phyloP scores from a whole-genome alignment of 2,888 invertebrate genomes.

The Spilarctia lutea region DNA sequence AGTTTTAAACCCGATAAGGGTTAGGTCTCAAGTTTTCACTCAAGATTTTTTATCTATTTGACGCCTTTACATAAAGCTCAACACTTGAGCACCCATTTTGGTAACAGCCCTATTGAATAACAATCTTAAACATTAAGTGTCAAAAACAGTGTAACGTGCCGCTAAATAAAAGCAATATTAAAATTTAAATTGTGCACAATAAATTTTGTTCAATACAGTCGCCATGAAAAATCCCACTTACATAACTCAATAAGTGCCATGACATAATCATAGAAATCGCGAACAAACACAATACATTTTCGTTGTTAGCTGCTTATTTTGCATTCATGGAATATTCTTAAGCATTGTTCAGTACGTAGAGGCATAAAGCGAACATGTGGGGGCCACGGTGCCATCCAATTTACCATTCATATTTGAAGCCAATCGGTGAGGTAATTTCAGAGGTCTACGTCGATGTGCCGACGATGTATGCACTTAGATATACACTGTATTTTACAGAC shows the following conservation, averaged over 20 bases:
- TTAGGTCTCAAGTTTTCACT: too few relatives aligned
- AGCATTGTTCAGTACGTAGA: slow-evolving; percentile 74
- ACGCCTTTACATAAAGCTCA: neutral
- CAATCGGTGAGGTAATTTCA: slow-evolving; percentile 80
- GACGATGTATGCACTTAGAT: slow-evolving; percentile 50
- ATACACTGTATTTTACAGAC: slow-evolving; percentile 9
- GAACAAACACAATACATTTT: slow-evolving; percentile 70
- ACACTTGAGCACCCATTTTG: too few relatives aligned
- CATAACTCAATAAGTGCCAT: slow-evolving; percentile 55
- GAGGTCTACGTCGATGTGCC: slow-evolving; percentile 65
- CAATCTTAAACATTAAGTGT: neutral
- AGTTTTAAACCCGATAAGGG: too few relatives aligned
- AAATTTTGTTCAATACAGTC: slow-evolving; percentile 31
- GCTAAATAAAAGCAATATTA: neutral
- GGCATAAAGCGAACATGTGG: slow-evolving; percentile 67
- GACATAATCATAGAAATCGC: slow-evolving; percentile 76
- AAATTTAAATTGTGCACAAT: slow-evolving; percentile 12
- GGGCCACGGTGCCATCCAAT: slow-evolving; percentile 75
- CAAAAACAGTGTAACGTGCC: neutral
- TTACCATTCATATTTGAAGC: slow-evolving; percentile 82
- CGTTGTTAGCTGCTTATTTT: slow-evolving; percentile 78
- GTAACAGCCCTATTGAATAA: too few relatives aligned
- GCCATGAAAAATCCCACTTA: slow-evolving; percentile 25
- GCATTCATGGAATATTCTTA: slow-evolving; percentile 85
- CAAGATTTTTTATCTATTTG: neutral